Conservation (phyloP, 2,113 vertebrate species). For the Pongo pygmaeus region DNA sequence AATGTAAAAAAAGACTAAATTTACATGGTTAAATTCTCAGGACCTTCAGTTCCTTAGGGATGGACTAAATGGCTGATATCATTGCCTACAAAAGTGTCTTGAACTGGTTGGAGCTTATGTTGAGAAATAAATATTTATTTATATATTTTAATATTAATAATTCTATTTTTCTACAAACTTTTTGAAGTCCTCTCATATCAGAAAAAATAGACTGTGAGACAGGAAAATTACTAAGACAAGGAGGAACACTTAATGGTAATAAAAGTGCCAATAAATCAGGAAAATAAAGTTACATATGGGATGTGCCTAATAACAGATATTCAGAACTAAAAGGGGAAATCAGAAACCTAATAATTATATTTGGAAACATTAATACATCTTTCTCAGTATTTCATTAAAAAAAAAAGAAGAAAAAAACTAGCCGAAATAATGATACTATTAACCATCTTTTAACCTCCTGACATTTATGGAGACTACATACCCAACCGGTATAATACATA, state of each 20-base stretch:
- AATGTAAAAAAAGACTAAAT: background rate
- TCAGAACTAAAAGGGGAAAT: background rate
- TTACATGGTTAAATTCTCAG: background rate
- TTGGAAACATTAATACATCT: background rate
- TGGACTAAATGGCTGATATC: background rate
- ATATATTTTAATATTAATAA: background rate
- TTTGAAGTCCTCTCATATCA: background rate
- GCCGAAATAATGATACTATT: background rate
- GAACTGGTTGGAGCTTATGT: background rate
- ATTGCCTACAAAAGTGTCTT: background rate
- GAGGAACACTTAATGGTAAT: background rate
- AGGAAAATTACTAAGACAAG: background rate
- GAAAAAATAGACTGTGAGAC: background rate
- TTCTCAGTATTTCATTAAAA: background rate
- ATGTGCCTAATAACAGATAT: background rate
- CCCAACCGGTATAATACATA: background rate
- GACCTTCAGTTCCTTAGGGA: background rate
- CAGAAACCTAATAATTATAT: background rate
- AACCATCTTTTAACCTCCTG: background rate
- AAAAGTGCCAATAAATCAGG: background rate
- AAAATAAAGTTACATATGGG: background rate
- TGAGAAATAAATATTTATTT: background rate
- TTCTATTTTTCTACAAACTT: background rate
- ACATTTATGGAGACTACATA: background rate
- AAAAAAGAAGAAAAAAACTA: background rate